phyloP scores from a whole-genome alignment of 2,888 invertebrate species.

The Tetragonisca angustula region DNA sequence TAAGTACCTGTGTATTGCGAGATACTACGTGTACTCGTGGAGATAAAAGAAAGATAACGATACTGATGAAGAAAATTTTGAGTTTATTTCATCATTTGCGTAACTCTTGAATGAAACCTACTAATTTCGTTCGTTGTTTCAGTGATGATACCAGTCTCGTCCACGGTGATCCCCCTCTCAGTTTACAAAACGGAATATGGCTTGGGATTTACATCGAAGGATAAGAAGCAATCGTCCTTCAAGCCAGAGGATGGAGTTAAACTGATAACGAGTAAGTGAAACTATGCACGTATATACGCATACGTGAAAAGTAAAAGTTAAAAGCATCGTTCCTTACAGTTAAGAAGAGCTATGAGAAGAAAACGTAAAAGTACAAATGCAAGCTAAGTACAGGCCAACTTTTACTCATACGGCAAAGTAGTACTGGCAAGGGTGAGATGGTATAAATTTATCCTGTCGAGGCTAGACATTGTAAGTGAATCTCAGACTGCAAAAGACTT shows the following conservation, averaged over 20 bases:
- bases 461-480: neutral
- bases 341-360: conserved; percentile 73
- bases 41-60: neutral
- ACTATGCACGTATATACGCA: too few species aligned
- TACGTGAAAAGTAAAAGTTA: neutral
- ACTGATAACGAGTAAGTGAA: conserved; percentile 77
- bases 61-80: too few species aligned
- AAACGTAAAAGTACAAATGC: conserved; percentile 39
- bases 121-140: conserved; percentile 45
- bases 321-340: conserved; percentile 62
- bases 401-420: neutral
- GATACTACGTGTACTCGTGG: neutral
- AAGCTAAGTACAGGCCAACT: neutral
- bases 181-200: conserved; percentile 87
- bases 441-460: conserved; percentile 8
- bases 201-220: conserved; percentile 80
- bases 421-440: neutral
- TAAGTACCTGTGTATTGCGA: neutral
- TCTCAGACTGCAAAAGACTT: neutral
- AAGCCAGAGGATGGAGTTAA: conserved; percentile 79
- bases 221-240: conserved; percentile 77
- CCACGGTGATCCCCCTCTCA: conserved; percentile 88
- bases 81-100: neutral
- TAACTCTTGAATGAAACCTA: neutral
- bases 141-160: conserved; percentile 88